A percentile compares a stretch with the other conserved stretches of the same genome.
Evolutionary conservation across 2,113 vertebrate genomes (phyloP).

Genomic region (Brachionichthys hirsutus): DNA sequence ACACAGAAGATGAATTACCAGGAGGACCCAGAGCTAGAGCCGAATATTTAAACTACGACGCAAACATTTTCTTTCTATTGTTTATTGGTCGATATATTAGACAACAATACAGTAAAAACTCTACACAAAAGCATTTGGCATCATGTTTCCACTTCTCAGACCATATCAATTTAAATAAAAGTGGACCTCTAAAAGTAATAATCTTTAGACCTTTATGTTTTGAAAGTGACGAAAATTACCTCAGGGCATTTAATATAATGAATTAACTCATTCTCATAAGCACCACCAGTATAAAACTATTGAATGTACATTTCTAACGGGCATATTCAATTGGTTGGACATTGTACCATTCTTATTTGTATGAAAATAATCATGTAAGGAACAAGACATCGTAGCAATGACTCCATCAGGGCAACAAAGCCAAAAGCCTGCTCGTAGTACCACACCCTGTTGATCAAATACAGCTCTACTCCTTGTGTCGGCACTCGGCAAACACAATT

Average conservation of each 20-base stretch:
- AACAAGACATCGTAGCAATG: not conserved
- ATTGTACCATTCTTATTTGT: not conserved
- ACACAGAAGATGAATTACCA: conserved; percentile 3
- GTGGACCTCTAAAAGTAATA: not conserved
- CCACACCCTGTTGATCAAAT: conserved; percentile 35
- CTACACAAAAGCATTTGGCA: not conserved
- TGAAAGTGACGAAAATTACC: not conserved
- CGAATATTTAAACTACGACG: too few species aligned
- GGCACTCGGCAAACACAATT: conserved; percentile 25
- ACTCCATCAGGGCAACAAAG: conserved; percentile 20
- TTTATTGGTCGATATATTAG: too few species aligned
- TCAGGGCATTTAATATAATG: not conserved
- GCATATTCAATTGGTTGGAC: not conserved
- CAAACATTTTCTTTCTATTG: too few species aligned
- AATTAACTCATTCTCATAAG: not conserved
- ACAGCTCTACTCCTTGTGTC: not conserved
- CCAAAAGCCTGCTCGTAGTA: conserved; percentile 26
- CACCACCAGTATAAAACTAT: not conserved
- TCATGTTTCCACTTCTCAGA: not conserved
- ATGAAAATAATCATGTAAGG: conserved; percentile 4
- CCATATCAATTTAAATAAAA: too few species aligned
- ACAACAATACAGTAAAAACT: too few species aligned
- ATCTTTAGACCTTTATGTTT: not conserved
- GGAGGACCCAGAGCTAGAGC: not conserved
- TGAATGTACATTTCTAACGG: not conserved